Conservation (phyloP, 2,888 invertebrate species). For the Drosophila picticornis region DNA sequence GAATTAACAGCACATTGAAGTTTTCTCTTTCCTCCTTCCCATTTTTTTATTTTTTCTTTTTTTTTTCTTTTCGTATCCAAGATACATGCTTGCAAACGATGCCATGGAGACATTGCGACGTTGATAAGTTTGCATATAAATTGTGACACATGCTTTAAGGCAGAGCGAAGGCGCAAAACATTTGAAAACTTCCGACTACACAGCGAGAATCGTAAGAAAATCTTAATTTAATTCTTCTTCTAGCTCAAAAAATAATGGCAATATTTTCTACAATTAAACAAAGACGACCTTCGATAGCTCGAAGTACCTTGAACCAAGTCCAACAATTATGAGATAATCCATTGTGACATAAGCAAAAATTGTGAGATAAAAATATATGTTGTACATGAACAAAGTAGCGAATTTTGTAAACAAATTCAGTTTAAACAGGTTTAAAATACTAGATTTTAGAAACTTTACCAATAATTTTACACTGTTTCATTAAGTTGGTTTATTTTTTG, state of each 20-base stretch:
- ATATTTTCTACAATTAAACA: not conserved
- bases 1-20: slow-evolving; percentile 78
- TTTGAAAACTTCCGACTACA: slow-evolving; percentile 30
- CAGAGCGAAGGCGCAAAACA: slow-evolving; percentile 20
- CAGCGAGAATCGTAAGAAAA: not conserved
- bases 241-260: not conserved
- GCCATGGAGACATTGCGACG: slow-evolving; percentile 74
- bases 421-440: not conserved
- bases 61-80: slow-evolving; percentile 28
- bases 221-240: too few relatives aligned
- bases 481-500: not conserved
- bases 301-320: not conserved
- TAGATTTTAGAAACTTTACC: not conserved
- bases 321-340: too few relatives aligned
- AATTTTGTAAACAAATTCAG: not conserved
- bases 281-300: not conserved
- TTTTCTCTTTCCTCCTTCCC: slow-evolving; percentile 1
- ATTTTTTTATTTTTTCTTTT: slow-evolving; percentile 14
- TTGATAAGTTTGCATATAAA: slow-evolving; percentile 82
- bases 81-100: slow-evolving; percentile 73
- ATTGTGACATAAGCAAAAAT: too few relatives aligned
- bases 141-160: slow-evolving; percentile 68
- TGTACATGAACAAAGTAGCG: not conserved
- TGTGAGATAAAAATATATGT: not conserved
- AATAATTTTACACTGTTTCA: not conserved